Evolutionary conservation across 2,888 invertebrate genomes (phyloP).

Genomic region (Drosophila melanosoma): DNA sequence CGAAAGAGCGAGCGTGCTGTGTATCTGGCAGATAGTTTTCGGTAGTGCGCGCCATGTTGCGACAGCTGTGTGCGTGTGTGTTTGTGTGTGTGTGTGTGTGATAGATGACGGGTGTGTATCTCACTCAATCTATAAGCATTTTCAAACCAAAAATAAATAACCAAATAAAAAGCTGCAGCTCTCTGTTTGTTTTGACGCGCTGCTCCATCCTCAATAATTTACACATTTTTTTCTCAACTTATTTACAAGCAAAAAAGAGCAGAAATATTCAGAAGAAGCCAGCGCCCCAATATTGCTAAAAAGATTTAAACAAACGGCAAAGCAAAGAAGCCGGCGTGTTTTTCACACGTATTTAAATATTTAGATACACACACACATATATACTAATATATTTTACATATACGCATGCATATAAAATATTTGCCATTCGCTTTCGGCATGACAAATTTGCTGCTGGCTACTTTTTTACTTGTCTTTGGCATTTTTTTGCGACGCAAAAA

Average conservation of each 20-base stretch:
- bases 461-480: slow-evolving; percentile 34
- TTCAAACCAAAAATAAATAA: slow-evolving; percentile 20
- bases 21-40: slow-evolving; percentile 56
- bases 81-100: slow-evolving; percentile 25
- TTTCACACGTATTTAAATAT: slow-evolving; percentile 6
- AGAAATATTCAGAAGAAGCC: slow-evolving; percentile 1
- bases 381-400: slow-evolving; percentile 1
- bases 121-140: slow-evolving; percentile 61
- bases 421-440: slow-evolving; percentile 42
- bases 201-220: slow-evolving; percentile 50
- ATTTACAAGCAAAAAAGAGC: slow-evolving; percentile 7
- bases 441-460: slow-evolving; percentile 30
- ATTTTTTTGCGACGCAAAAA: slow-evolving; percentile 77
- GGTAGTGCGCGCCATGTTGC: slow-evolving; percentile 64
- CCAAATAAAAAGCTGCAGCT: slow-evolving; percentile 29
- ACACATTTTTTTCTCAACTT: slow-evolving; percentile 47
- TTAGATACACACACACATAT: slow-evolving; percentile 4
- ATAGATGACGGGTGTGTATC: slow-evolving; percentile 46
- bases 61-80: slow-evolving; percentile 28
- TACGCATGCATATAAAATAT: slow-evolving; percentile 7
- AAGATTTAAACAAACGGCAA: slow-evolving; percentile 6
- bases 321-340: slow-evolving; percentile 26
- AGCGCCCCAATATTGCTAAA: slow-evolving; percentile 25
- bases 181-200: slow-evolving; percentile 78
- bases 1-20: slow-evolving; percentile 34